Base-by-base conservation (phyloP, 2,797 vertebrate genomes). In the Gambelia wislizenii region DNA sequence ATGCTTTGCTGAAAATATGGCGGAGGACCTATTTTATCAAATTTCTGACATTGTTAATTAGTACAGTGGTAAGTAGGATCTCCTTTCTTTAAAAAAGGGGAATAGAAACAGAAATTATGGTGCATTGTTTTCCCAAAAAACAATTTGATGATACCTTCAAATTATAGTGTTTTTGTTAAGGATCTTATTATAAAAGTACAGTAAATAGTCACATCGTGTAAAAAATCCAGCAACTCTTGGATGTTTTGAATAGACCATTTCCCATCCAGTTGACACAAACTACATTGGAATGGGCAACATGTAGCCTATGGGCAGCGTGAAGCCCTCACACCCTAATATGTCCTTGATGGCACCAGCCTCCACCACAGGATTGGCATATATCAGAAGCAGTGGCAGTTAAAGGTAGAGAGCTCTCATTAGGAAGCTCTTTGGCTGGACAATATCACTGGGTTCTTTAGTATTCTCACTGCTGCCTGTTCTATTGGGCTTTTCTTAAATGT, bases 81-180 rank as follows among this genome's bases (percentile, higher is more conserved):
- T 91, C 89, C 83, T 54, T 22, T 36, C 74, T 30, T n/a, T n/a
- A n/a, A 12, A 12, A 75, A 59, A 44, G 39, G 61, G 67, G 87
- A 9, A 1, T 33, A 0, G 30, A 70, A 61, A 83, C 77, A 39
- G 13, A 6, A 5, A 10, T 39, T 0, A 61, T 44, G 76, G 42
- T 89, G 6, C 0, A 1, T 22, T 27, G 36, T 47, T 59, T 61
- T 47, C 39, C 30, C 18, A 30, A 25, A 20, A 83, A 85, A 30
- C 6, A 9, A 33, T 67, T 33, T 12, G n/a, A 61, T 47, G 2
- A 16, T 56, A 36, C 6, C 61, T 56, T 8, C 10, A 25, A 30
- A 36, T 22, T 36, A 7, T 12, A 49, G 64, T n/a, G 33, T 36
- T 77, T 44, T 30, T n/a, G 30, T 64, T 52, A 36, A 75, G 7